Evolutionary conservation across 2,113 vertebrate species (phyloP).

Genomic region (Oreochromis niloticus): DNA sequence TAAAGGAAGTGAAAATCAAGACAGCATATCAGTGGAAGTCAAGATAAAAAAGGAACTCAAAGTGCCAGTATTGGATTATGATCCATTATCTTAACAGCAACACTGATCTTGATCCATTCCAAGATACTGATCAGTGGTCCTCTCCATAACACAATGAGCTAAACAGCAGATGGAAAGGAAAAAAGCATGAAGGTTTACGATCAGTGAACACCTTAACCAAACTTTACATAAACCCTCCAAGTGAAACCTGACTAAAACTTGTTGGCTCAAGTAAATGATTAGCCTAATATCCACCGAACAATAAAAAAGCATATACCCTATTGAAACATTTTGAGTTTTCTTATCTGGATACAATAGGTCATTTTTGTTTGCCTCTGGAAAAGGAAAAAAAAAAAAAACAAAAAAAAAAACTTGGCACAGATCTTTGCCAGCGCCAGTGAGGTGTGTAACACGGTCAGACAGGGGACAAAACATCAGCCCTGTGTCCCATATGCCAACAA

Average conservation of each 20-base stretch:
- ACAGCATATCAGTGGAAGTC: background rate
- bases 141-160: background rate
- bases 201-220: background rate
- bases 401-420: background rate
- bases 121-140: conserved; percentile 17
- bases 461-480: background rate
- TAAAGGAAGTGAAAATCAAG: background rate
- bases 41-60: background rate
- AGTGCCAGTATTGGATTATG: background rate
- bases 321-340: background rate
- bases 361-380: background rate
- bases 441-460: background rate
- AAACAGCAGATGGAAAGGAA: background rate
- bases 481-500: background rate
- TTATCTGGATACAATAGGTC: conserved; percentile 1
- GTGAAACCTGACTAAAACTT: background rate
- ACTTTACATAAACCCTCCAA: background rate
- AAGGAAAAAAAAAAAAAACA: background rate
- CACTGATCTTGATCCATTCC: background rate
- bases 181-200: background rate
- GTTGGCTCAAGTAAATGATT: conserved; percentile 4
- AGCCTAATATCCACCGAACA: background rate
- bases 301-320: background rate
- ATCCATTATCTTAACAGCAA: background rate
- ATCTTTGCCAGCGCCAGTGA: background rate